phyloP scores from a whole-genome alignment of 2,113 vertebrate species.

The Formicarius rufipectus region DNA sequence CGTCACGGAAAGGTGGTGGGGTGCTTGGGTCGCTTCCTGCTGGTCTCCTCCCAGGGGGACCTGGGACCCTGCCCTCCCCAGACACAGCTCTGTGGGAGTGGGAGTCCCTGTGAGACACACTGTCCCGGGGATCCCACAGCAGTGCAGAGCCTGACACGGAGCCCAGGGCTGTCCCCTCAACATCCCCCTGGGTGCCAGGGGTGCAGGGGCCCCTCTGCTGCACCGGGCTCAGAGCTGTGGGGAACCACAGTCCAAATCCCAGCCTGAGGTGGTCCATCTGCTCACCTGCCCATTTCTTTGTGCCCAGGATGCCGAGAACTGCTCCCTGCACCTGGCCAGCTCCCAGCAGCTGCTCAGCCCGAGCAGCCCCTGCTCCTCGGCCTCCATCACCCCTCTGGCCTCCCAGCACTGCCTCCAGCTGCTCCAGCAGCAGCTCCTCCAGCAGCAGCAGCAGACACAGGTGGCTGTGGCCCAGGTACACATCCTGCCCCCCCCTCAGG shows the following conservation, averaged over 20 bases:
- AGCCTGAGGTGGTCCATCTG: rapidly evolving
- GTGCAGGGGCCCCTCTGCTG: rapidly evolving
- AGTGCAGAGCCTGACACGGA: rapidly evolving
- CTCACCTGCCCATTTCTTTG: constrained; percentile 2
- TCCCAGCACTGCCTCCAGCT: constrained; percentile 84
- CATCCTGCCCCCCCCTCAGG: neutral
- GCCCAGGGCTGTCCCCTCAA: neutral
- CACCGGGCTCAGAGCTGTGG: rapidly evolving
- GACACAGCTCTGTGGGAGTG: neutral
- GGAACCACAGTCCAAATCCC: neutral
- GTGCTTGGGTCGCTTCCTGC: neutral
- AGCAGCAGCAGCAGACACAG: constrained; percentile 89
- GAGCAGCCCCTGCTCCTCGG: constrained; percentile 67
- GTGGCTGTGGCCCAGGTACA: constrained; percentile 88
- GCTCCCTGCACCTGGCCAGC: constrained; percentile 59
- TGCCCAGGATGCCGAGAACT: constrained; percentile 75
- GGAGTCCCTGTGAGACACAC: rapidly evolving
- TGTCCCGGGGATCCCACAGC: neutral
- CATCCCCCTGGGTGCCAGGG: rapidly evolving
- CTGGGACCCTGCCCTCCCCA: neutral
- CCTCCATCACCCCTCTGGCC: constrained; percentile 78
- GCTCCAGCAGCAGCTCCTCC: constrained; percentile 85
- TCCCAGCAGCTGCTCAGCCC: constrained; percentile 70
- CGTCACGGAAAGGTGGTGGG: neutral
- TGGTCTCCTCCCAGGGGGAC: neutral